phyloP scores from a whole-genome alignment of 2,113 vertebrate species.

The Oceanites oceanicus region DNA sequence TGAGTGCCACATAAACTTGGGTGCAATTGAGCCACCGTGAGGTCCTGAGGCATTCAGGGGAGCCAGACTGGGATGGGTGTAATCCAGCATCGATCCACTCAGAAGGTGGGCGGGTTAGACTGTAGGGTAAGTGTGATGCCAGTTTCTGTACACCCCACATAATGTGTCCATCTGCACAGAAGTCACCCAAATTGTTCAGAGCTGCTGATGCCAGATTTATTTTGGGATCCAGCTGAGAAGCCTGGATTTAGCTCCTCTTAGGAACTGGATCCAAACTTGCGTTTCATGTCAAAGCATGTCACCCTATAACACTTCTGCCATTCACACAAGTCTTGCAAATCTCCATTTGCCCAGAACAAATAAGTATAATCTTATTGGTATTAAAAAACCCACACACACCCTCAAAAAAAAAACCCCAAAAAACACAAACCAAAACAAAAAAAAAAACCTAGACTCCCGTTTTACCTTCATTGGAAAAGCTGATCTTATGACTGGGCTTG shows the following conservation, averaged over 20 bases:
- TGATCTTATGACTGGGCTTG: neutral
- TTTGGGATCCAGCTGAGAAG: neutral
- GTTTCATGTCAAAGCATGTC: neutral
- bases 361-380: neutral
- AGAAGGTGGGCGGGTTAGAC: neutral
- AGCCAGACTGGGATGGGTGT: neutral
- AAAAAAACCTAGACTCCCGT: neutral
- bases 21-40: neutral
- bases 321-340: neutral
- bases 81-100: fast-evolving
- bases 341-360: neutral
- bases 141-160: neutral
- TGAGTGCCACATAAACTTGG: neutral
- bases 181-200: neutral
- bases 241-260: neutral
- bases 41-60: neutral
- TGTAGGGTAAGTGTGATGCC: neutral
- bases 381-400: neutral
- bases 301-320: neutral
- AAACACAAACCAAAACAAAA: neutral
- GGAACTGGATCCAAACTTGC: neutral
- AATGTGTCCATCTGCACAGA: neutral
- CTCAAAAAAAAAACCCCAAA: neutral
- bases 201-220: neutral
- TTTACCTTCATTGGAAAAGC: neutral